These are phyloP conservation scores for Cryptoblepharus egeriae DNA, from an alignment of 2,797 vertebrate genomes.

Conservation along the genomic window DNA sequence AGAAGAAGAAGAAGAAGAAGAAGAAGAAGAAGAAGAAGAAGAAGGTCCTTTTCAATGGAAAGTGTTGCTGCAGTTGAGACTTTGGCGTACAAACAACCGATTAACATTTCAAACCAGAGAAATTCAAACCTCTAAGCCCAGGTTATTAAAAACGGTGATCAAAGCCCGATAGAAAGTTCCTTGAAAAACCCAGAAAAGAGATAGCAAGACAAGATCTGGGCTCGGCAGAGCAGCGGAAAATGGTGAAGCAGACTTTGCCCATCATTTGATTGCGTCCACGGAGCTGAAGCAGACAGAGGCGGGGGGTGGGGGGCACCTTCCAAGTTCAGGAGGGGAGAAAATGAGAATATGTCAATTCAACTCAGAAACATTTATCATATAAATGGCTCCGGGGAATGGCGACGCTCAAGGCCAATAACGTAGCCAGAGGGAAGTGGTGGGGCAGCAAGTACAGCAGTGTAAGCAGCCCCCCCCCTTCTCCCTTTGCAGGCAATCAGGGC, in stretches of 20 bases:
- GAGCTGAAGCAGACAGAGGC: not conserved
- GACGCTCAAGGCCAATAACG: too few relatives aligned
- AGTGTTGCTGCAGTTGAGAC: constrained; percentile 38
- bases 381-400: too few relatives aligned
- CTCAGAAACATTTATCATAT: too few relatives aligned
- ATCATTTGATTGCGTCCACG: not conserved
- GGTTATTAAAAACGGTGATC: constrained; percentile 9
- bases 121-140: constrained; percentile 15
- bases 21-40: too few relatives aligned
- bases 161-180: constrained; percentile 11
- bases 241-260: not conserved
- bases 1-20: too few relatives aligned
- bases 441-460: too few relatives aligned
- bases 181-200: not conserved
- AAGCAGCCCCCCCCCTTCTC: too few relatives aligned
- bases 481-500: too few relatives aligned
- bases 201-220: not conserved
- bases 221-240: not conserved
- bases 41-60: constrained; percentile 51
- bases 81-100: constrained; percentile 34
- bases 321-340: too few relatives aligned
- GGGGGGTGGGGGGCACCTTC: too few relatives aligned
- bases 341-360: too few relatives aligned
- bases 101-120: constrained; percentile 55
- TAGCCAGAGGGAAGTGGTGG: too few relatives aligned